Percentiles rank a stretch among this genome's conserved stretches.
Conservation (phyloP, 2,797 vertebrate species). For the Erethizon dorsatum region DNA sequence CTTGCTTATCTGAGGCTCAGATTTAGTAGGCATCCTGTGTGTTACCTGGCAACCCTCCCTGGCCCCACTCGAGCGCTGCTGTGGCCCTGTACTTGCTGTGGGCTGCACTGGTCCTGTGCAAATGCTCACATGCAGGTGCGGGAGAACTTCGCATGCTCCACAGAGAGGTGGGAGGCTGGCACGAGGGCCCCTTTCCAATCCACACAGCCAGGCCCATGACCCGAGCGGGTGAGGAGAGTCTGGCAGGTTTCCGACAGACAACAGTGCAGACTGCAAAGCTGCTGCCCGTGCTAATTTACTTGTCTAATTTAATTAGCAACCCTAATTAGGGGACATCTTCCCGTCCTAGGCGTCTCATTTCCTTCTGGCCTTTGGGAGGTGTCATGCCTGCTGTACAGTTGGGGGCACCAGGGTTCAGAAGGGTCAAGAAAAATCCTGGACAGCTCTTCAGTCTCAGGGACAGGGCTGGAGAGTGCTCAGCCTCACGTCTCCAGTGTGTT, state of each 20-base stretch:
- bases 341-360: neutral
- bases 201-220: too few relatives aligned
- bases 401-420: neutral
- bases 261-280: accelerated
- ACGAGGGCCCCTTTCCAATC: neutral
- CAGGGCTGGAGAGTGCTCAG: neutral
- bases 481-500: neutral
- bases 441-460: neutral
- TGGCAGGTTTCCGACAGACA: neutral
- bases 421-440: neutral
- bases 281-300: neutral
- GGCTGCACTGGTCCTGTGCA: neutral
- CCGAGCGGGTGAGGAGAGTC: neutral
- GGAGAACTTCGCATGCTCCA: neutral
- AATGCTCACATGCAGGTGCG: neutral
- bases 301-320: constrained; percentile 5
- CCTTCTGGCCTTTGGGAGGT: neutral
- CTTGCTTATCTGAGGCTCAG: neutral
- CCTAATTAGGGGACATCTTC: neutral
- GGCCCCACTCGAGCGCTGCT: neutral
- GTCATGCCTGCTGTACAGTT: neutral
- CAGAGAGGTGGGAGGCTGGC: neutral
- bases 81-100: neutral
- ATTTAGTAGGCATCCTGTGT: neutral
- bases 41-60: neutral